Base-by-base conservation (phyloP, 1,140 invertebrate species). In the Goniozus legneri region DNA sequence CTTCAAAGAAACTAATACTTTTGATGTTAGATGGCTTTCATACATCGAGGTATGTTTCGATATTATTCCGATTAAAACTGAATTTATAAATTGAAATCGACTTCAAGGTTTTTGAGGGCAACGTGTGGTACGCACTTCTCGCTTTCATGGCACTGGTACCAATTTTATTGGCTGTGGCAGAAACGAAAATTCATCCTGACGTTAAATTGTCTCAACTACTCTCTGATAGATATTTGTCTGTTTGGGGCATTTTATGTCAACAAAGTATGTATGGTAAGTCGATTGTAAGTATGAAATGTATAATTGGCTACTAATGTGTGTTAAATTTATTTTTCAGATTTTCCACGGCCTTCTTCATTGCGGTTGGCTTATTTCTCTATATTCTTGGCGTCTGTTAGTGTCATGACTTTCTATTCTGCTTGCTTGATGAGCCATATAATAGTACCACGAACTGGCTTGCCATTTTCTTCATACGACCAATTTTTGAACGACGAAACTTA, bases 241-340 rank as follows among this genome's bases (percentile, higher is more conserved):
- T 65, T 13, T 69, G 61, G 64, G 60, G 64, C 6, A 61, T 68
- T 16, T 54, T 59, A 18, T 68, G 66, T 13, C 61, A 64, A 13
- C 66, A 69, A 30, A 58, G 63, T 7, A 33, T 65, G 12, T 30
- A 40, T 44, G 63, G 66, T 27, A 19, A 21, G 44, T 34, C 15
- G n/a, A 40, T 20, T 46, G 38, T 20, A 12, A 40, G 41, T 27
- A 47, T 42, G 21, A 10, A 47, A 32, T 24, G n/a, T 13, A 43
- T 18, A n/a, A 19, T 13, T 24, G n/a, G n/a, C n/a, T n/a, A n/a
- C n/a, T n/a, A n/a, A n/a, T n/a, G n/a, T n/a, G 22, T 19, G n/a
- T 13, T 35, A n/a, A n/a, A 16, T 18, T 13, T 24, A 6, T 37
- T 10, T 24, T 45, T 36, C 14, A 60, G 58, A 42, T 1, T 47